Base-by-base conservation (phyloP, 1,140 invertebrate species). In the Drosophila busckii region DNA sequence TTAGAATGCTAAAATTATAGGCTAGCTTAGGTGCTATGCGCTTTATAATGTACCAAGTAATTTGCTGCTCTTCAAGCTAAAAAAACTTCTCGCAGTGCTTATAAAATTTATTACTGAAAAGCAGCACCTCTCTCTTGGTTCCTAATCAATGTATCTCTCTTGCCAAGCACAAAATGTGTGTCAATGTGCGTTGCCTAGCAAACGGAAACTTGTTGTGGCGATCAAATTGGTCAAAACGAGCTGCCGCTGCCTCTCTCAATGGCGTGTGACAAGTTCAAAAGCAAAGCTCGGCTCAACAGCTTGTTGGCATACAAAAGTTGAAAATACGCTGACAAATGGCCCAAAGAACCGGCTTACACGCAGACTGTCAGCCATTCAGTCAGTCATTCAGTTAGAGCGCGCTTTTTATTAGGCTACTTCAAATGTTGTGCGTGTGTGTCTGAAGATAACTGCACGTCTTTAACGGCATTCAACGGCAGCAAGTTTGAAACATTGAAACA, bases 221-320 rank as follows among this genome's bases (percentile, higher is more conserved):
- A 50, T 76, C 75, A 70, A 70, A 83, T 75, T 82, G 65, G 75
- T 25, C 55, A 64, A 45, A 60, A 37, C 34, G 37, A n/a, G n/a
- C n/a, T n/a, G n/a, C n/a, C n/a, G n/a, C n/a, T n/a, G 38, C 46
- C 23, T 28, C 44, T 71, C 71, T 67, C 70, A 53, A 80, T 73
- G 73, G 60, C 61, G 55, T 82, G 69, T 82, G 75, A 82, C 75
- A 82, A 82, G 76, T 82, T 75, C 76, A 75, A 66, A 71, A 71
- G 50, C 25, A 54, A 34, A n/a, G n/a, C n/a, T n/a, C n/a, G n/a
- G n/a, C n/a, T n/a, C n/a, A n/a, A n/a, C n/a, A n/a, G n/a, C n/a
- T n/a, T n/a, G n/a, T n/a, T n/a, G n/a, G n/a, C n/a, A n/a, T n/a
- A n/a, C 26, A 59, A 64, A 54, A 29, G 54, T 50, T 58, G 28